Evolutionary conservation across 2,113 vertebrate species (phyloP), one percentile per base, ranked within the genome.

Genomic region (Tamias sibiricus): DNA sequence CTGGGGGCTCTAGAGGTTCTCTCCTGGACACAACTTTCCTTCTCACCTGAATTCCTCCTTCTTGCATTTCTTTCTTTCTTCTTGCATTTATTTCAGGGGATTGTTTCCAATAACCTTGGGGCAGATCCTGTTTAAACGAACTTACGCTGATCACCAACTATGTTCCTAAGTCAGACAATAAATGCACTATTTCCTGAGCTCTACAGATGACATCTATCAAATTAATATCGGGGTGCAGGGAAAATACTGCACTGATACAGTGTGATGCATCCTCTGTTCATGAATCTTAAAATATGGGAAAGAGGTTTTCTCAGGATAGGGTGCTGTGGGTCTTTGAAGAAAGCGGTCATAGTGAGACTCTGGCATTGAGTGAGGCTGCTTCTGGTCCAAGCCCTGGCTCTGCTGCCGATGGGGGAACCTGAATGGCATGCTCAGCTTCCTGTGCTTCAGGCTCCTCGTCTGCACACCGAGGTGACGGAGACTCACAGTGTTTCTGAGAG

Each of bases 281-380:
- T 66, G 93, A 82, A 91, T n/a, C 90, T 90, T 75, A 64, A 95
- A 93, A 75, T 85, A 76, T 42, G 1, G 54, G 22, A 71, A 47
- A 84, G 80, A 17, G 9, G 22, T 74, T 87, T 22, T 57, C 4
- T 72, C 92, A 81, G 30, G 90, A 74, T 40, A 68, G 16, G 9
- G 2, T n/a, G n/a, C 93, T 66, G 12, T 77, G 87, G 19, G 13
- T 54, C 76, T 26, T 28, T 94, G 12, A 74, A 69, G 19, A 54
- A 42, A 8, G 42, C 17, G 47, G 12, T 71, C 71, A 35, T 44
- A 66, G 59, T 80, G 87, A 96, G n/a, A 80, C 40, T 71, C 19
- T 59, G 42, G 13, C 49, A 92, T 94, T 92, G 95, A 95, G 72
- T 62, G 30, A 68, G 13, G 59, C 32, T n/a, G 64, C 44, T 24